Base-by-base conservation (phyloP, 2,888 invertebrate genomes). In the Tipula lateralis region DNA sequence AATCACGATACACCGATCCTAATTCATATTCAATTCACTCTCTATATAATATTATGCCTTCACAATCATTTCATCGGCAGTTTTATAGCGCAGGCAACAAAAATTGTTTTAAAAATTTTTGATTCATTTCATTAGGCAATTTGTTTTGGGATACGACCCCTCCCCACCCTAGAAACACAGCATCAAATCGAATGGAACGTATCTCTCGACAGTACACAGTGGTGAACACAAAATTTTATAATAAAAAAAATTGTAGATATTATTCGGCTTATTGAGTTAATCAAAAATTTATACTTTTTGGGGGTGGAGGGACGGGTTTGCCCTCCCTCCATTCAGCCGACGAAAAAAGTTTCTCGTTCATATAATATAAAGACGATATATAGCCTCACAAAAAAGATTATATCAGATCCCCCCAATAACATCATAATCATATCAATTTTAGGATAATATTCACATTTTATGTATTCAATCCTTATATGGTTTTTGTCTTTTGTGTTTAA, bases 381-480 rank as follows among this genome's bases (percentile, higher is more conserved):
- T n/a, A 39, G 39, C 1, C 39, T n/a, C n/a, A n/a, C 39, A 12
- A 66, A 13, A 66, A 66, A 24, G 66, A 66, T 66, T 66, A 66
- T 66, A 66, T 66, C 66, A 24, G 24, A 66, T 66, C 66, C 66
- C n/a, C 39, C 66, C 66, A 66, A 66, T 66, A 66, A 66, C 66
- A 66, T 66, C 66, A 66, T 66, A 66, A 66, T 66, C 66, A 66
- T 66, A 66, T 66, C 66, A 66, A 66, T 66, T 66, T 66, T 66
- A 66, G 66, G 66, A 66, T 66, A 66, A 66, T 66, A 66, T 66
- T 12, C 66, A 66, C 19, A 66, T 66, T 66, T 66, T 66, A 66
- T 50, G 44, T 16, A 50, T 50, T 50, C 44, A 50, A 50, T 24
- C 66, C 66, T 66, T 7, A 24, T 66, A 24, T 66, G 19, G 66